Percentiles rank a stretch among this genome's conserved stretches.
Evolutionary conservation across 2,888 invertebrate species (phyloP).

Genomic region (Holacanthella duospinosa): DNA sequence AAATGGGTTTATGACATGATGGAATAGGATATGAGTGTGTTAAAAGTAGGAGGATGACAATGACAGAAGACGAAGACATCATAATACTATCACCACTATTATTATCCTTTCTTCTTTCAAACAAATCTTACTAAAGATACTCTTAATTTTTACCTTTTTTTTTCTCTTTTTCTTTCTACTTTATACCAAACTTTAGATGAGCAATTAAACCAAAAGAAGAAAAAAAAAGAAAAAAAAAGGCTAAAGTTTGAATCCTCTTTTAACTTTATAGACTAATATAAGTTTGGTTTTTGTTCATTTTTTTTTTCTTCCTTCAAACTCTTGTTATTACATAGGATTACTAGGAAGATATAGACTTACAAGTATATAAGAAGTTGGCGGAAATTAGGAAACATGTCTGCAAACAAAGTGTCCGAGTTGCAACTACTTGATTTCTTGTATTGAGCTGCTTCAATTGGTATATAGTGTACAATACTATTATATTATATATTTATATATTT

Average conservation of each 20-base stretch:
- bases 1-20: conserved; percentile 17
- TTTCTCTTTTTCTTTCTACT: not conserved
- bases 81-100: not conserved
- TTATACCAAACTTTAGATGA: not conserved
- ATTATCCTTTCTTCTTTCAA: not conserved
- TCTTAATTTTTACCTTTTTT: not conserved
- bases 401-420: not conserved
- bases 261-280: too few species aligned
- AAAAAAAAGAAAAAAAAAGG: not conserved
- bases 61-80: not conserved
- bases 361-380: not conserved
- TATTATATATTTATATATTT: too few species aligned
- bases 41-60: conserved; percentile 2
- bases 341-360: too few species aligned
- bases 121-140: not conserved
- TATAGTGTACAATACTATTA: too few species aligned
- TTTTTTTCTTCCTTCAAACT: too few species aligned
- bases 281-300: too few species aligned
- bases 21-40: conserved; percentile 8
- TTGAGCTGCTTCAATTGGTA: too few species aligned
- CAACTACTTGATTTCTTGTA: too few species aligned
- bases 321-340: too few species aligned
- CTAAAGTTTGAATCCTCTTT: not conserved
- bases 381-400: conserved; percentile 2
- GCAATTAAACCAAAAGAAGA: not conserved